phyloP scores from a whole-genome alignment of 2,113 vertebrate genomes.

The Cebidichthys violaceus region DNA sequence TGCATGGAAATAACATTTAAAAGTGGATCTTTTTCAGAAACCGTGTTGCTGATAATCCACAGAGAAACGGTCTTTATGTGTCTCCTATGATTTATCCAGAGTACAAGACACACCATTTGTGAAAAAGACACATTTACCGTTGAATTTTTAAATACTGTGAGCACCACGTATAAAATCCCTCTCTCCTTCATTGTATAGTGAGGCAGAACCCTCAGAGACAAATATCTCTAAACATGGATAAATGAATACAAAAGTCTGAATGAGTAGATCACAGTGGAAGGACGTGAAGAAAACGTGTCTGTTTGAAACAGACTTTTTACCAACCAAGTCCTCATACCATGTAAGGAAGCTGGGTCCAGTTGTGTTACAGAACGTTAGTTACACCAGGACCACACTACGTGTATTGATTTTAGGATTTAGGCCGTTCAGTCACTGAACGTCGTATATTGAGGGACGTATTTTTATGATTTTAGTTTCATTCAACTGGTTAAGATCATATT shows the following conservation, averaged over 20 bases:
- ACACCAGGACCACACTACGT: conserved; percentile 24
- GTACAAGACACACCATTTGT: background rate
- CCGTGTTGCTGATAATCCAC: background rate
- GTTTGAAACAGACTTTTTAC: background rate
- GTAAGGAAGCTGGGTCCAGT: background rate
- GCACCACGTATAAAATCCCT: background rate
- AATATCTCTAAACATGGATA: background rate
- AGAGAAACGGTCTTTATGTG: background rate
- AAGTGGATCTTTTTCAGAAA: background rate
- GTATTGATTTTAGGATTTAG: background rate
- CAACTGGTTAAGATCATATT: no score
- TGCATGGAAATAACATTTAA: background rate
- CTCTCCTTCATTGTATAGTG: background rate
- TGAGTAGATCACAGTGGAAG: background rate
- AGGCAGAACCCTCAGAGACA: background rate
- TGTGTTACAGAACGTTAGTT: background rate
- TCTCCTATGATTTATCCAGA: background rate
- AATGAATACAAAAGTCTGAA: background rate
- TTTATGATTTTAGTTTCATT: no score
- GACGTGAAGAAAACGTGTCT: background rate
- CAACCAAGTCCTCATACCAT: background rate
- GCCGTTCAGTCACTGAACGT: background rate
- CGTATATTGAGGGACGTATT: background rate
- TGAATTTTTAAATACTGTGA: background rate
- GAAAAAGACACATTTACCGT: background rate